A percentile compares a stretch with the other conserved stretches of the same genome.
Conservation (phyloP, 2,888 invertebrate genomes). For the Tetranychus truncatus region DNA sequence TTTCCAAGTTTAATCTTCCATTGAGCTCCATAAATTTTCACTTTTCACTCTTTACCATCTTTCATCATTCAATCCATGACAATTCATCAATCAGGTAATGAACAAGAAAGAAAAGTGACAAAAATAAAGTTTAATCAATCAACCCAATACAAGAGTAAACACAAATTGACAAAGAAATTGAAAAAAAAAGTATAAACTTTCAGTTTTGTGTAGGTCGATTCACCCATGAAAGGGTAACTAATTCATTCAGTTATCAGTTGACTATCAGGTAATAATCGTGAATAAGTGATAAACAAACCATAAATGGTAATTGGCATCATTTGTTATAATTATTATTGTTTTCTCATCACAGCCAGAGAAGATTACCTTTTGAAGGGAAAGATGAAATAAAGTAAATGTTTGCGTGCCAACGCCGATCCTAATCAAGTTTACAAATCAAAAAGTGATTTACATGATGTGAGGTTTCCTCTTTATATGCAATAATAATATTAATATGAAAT, state of each 20-base stretch:
- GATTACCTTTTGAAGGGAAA: no score
- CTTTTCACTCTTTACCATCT: not conserved
- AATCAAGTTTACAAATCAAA: not conserved
- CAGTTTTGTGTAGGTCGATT: no score
- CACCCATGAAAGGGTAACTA: no score
- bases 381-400: not conserved
- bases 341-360: no score
- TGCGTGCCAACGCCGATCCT: not conserved
- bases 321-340: no score
- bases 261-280: not conserved
- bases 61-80: not conserved
- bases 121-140: no score
- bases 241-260: no score
- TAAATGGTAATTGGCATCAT: not conserved
- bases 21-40: conserved; percentile 1
- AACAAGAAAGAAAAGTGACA: not conserved
- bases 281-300: not conserved
- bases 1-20: not conserved
- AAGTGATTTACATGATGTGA: not conserved
- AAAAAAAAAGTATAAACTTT: no score
- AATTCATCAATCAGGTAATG: not conserved
- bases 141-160: no score
- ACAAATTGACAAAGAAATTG: no score
- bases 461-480: not conserved
- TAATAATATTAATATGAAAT: not conserved